Evolutionary conservation across 2,797 vertebrate species (phyloP), one percentile per base, ranked within the genome.

Genomic region (Neostethus bicornis): DNA sequence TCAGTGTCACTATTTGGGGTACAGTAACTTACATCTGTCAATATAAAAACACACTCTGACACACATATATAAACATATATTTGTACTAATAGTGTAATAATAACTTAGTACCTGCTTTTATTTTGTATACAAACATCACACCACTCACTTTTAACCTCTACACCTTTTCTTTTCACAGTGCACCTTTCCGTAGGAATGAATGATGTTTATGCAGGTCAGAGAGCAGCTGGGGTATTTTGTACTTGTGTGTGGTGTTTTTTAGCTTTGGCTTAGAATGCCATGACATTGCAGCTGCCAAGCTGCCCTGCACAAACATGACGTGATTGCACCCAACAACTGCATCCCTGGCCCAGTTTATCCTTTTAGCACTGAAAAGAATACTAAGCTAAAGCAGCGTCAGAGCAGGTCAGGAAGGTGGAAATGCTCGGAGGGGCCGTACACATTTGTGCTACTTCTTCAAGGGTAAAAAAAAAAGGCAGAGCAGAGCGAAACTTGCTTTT

Each of bases 281-380:
- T 32, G 45, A 38, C 43, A 47, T 69, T 13, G 52, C 49, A 66
- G 47, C 55, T 49, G 65, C 42, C 19, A 32, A 50, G 51, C 57
- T 56, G 43, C 43, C 3, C 63, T 55, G 54, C 64, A 48, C 60
- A 70, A 64, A 71, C 75, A 75, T 52, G 75, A 75, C 73, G 73
- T 75, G 76, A 85, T 78, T 70, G 17, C 26, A 66, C 66, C 65
- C 73, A 73, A 73, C 75, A 71, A 77, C 81, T 63, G 77, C 77
- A 77, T 83, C 77, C 58, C 49, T 43, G 34, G 73, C 66, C 62
- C 65, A 60, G 56, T 79, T 82, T 82, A 80, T 85, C 83, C 79
- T 81, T 77, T 80, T 81, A 83, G 71, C 59, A 54, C 47, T 56
- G 56, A 73, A 72, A 71, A n/a, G 72, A 59, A 72, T 71, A 69